Percentiles rank a stretch among this genome's conserved stretches.
These are phyloP conservation scores for Palythoa caribaeorum DNA, from an alignment of 92 coral and sea anemone species.

Conservation along the genomic window DNA sequence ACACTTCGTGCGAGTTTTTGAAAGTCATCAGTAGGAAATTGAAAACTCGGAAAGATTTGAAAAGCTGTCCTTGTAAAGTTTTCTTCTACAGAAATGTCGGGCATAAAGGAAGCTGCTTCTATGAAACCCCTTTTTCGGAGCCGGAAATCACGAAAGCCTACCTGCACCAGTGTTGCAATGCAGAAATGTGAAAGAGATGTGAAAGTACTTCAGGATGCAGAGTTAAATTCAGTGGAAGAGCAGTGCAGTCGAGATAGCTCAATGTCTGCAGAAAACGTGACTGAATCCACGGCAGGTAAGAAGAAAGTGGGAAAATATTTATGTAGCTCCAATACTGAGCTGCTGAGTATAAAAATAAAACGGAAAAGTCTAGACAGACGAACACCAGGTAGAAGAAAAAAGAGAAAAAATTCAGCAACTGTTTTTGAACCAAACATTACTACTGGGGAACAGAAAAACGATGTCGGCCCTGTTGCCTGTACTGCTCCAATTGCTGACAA, in stretches of 20 bases:
- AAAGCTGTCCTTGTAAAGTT: background rate
- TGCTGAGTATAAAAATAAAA: conserved; percentile 35
- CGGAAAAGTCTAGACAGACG: conserved; percentile 36
- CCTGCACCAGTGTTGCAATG: background rate
- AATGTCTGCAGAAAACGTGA: background rate
- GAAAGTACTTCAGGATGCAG: background rate
- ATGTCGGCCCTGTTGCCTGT: background rate
- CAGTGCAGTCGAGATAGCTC: background rate
- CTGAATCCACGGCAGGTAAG: background rate
- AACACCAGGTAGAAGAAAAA: conserved; percentile 40
- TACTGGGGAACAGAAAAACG: background rate
- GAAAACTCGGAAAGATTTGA: background rate
- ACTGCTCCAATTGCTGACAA: background rate
- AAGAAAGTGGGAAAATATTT: background rate
- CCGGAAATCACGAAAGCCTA: background rate
- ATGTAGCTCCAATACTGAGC: background rate
- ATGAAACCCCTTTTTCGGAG: conserved; percentile 36
- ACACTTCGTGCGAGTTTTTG: background rate
- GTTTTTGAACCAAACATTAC: too few species aligned
- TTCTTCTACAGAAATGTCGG: background rate
- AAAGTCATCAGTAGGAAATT: background rate
- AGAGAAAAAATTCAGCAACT: conserved; percentile 21
- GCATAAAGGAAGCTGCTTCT: conserved; percentile 9
- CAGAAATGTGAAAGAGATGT: background rate
- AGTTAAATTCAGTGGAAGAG: too few species aligned